Evolutionary conservation across 2,797 vertebrate genomes (phyloP).

Genomic region (Gadopsis marmoratus): DNA sequence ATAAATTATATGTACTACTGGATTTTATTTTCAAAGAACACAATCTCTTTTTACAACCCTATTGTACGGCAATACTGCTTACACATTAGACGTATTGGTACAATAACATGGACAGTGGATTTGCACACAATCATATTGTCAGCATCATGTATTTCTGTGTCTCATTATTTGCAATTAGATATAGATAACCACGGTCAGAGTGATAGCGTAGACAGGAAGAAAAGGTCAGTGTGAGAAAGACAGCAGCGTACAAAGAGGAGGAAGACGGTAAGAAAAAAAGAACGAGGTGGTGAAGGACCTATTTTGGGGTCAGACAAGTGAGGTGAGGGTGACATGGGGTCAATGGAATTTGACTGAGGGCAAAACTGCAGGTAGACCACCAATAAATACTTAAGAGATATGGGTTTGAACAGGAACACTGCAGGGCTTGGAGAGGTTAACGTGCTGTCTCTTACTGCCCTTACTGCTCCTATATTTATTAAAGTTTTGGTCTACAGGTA

Average conservation of each 20-base stretch:
- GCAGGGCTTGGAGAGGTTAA: not conserved
- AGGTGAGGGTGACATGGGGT: not conserved
- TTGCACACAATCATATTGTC: slow-evolving; percentile 19
- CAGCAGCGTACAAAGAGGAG: not conserved
- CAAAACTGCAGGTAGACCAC: not conserved
- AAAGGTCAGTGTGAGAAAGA: not conserved
- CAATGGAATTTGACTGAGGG: not conserved
- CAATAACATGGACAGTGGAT: slow-evolving; percentile 8
- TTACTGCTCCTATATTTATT: not conserved
- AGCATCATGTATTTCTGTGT: slow-evolving; percentile 13
- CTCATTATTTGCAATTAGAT: not conserved
- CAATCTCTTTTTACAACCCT: slow-evolving; percentile 18
- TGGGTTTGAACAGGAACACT: not conserved
- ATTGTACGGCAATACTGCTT: slow-evolving; percentile 37
- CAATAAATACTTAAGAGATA: slow-evolving; percentile 22
- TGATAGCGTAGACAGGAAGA: not conserved
- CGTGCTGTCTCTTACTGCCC: not conserved
- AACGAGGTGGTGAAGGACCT: not conserved
- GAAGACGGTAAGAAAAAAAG: not conserved
- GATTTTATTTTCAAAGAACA: slow-evolving; percentile 57
- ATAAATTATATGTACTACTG: slow-evolving; percentile 22
- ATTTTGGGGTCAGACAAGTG: not conserved
- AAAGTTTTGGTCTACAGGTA: not conserved
- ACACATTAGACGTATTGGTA: slow-evolving; percentile 15
- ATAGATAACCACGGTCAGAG: not conserved